Percentiles rank a stretch among this genome's conserved stretches.
These are phyloP conservation scores for Dioctria linearis DNA, from an alignment of 2,888 invertebrate genomes.

Conservation along the genomic window DNA sequence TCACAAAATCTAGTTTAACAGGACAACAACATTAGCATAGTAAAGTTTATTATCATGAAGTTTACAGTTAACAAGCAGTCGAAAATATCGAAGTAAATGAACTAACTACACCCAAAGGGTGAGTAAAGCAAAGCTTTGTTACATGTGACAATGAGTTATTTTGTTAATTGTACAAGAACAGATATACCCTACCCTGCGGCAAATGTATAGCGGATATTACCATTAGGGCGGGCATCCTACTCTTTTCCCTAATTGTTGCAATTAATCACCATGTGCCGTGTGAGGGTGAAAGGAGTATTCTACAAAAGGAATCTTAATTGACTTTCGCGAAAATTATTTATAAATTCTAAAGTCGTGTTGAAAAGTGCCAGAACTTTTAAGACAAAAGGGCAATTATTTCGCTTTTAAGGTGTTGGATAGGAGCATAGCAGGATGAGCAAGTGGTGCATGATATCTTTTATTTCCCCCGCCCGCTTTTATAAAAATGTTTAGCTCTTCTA, in stretches of 20 bases:
- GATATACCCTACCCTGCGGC: constrained; percentile 1
- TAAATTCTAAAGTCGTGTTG: background rate
- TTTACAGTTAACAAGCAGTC: no score
- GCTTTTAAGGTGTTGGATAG: no score
- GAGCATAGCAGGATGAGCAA: no score
- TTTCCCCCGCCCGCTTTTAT: no score
- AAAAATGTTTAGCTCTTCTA: no score
- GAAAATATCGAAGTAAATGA: no score
- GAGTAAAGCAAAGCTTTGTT: constrained; percentile 40
- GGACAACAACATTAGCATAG: no score
- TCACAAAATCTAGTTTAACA: no score
- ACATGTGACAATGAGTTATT: constrained; percentile 48
- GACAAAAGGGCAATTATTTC: constrained; percentile 14
- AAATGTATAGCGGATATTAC: constrained; percentile 31
- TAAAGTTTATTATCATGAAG: no score
- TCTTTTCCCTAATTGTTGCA: constrained; percentile 53
- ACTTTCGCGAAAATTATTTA: constrained; percentile 51
- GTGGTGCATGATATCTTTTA: no score
- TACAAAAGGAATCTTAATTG: constrained; percentile 44
- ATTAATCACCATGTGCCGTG: constrained; percentile 51
- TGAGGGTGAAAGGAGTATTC: constrained; percentile 49
- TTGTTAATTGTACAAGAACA: constrained; percentile 49
- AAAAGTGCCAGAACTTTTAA: no score
- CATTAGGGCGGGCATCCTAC: constrained; percentile 19
- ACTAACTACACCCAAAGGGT: no score